phyloP scores from a whole-genome alignment of 2,113 vertebrate genomes.

The Ictidomys tridecemlineatus region DNA sequence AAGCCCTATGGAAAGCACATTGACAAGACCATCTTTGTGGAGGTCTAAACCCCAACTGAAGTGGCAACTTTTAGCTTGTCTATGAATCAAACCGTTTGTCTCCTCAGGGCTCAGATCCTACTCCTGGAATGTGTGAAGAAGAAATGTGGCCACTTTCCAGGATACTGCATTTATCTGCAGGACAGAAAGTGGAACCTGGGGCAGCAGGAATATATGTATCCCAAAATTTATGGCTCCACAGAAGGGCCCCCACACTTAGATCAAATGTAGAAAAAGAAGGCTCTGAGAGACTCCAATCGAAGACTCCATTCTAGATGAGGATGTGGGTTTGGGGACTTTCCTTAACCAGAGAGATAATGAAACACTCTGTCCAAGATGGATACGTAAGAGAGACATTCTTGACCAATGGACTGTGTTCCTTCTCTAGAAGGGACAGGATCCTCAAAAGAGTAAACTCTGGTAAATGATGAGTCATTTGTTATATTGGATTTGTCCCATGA shows the following conservation, averaged over 20 bases:
- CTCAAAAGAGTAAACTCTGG: not conserved
- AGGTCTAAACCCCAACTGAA: not conserved
- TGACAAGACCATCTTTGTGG: not conserved
- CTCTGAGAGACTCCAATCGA: not conserved
- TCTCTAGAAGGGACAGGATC: not conserved
- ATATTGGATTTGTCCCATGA: not conserved
- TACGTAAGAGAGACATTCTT: not conserved
- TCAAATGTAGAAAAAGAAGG: not conserved
- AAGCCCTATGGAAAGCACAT: not conserved
- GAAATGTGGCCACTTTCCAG: not conserved
- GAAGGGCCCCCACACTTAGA: not conserved
- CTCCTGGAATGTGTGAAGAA: not conserved
- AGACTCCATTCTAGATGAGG: not conserved
- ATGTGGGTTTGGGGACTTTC: fast-evolving
- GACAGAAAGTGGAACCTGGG: not conserved
- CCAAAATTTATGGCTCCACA: not conserved
- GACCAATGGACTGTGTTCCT: not conserved
- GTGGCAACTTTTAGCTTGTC: not conserved
- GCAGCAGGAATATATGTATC: not conserved
- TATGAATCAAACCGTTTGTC: not conserved
- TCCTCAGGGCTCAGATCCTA: not conserved
- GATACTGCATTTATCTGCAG: not conserved
- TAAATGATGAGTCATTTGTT: not conserved
- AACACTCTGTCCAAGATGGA: not conserved
- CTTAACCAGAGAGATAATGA: not conserved